Base-by-base conservation (phyloP, 1,140 invertebrate species). In the Pachyrhynchus sulphureomaculatus region DNA sequence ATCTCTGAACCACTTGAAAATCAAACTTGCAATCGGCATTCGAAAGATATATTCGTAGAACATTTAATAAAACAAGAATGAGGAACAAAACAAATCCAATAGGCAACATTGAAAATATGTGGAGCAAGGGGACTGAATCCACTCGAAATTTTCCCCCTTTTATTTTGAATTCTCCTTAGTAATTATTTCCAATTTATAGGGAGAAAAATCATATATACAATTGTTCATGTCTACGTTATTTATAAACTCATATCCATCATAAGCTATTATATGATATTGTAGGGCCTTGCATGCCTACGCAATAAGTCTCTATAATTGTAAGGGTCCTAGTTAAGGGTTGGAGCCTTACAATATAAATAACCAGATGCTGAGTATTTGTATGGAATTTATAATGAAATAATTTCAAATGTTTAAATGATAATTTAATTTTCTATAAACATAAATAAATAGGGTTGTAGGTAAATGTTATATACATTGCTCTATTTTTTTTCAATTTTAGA, bases 121-220 rank as follows among this genome's bases (percentile, higher is more conserved):
- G 37, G 48, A 42, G 45, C 36, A 53, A 42, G 34, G 57, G 56
- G 53, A 51, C 47, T 47, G 34, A 37, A 45, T 57, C 65, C 68
- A 68, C 64, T 69, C 51, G 45, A 60, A 45, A 58, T 62, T 64
- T 68, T 67, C 70, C 68, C 69, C 64, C 62, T 70, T 70, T 68
- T 62, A 68, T 70, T 69, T 62, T 41, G 37, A 41, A 21, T 17
- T 18, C 36, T 45, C 69, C 51, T 68, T 70, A 70, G 63, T 68
- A 71, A 71, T 71, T 70, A 70, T 70, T 67, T 70, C 60, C 18
- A 45, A 10, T 45, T 45, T 45, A 45, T 45, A 23, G 21, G 42
- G 42, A 13, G 13, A 18, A 41, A 41, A 41, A 45, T 18, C 17
- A 10, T 18, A 24, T 13, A 45, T 9, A 21, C 18, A 24, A 45